These are phyloP conservation scores for Pocota personata DNA, from an alignment of 2,888 invertebrate genomes.

Conservation along the genomic window DNA sequence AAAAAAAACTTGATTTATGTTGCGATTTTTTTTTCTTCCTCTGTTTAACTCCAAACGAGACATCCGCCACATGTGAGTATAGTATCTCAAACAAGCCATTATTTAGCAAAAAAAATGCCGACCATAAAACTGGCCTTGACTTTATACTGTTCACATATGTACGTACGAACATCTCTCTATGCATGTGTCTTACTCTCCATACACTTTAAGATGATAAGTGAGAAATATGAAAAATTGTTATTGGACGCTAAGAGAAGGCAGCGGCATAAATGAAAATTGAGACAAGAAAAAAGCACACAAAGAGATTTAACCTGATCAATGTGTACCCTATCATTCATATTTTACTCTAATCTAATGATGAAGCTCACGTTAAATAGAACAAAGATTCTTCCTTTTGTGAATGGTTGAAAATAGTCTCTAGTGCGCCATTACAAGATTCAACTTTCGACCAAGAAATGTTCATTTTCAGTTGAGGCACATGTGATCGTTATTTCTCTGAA, in stretches of 20 bases:
- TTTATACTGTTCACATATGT: constrained; percentile 34
- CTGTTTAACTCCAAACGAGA: constrained; percentile 42
- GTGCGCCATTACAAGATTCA: neutral
- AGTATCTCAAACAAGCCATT: constrained; percentile 56
- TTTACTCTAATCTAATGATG: too few relatives aligned
- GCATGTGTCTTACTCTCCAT: neutral
- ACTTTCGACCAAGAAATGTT: too few relatives aligned
- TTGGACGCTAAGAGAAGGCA: neutral
- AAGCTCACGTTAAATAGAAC: too few relatives aligned
- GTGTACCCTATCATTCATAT: neutral
- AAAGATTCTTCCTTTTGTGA: too few relatives aligned
- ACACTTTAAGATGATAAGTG: constrained; percentile 48
- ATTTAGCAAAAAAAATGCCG: constrained; percentile 41
- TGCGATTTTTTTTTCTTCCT: constrained; percentile 37
- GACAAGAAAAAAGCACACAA: neutral
- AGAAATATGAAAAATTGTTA: constrained; percentile 38
- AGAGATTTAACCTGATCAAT: neutral
- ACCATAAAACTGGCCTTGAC: constrained; percentile 69
- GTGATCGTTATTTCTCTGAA: neutral
- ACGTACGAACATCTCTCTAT: neutral
- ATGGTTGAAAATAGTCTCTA: neutral
- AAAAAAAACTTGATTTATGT: constrained; percentile 57
- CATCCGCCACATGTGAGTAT: constrained; percentile 65
- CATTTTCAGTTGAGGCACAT: too few relatives aligned
- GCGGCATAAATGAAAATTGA: neutral